A percentile compares a stretch with the other conserved stretches of the same genome.
These are phyloP conservation scores for Microctenopoma lineatum DNA, from an alignment of 2,797 vertebrate species.

Conservation along the genomic window DNA sequence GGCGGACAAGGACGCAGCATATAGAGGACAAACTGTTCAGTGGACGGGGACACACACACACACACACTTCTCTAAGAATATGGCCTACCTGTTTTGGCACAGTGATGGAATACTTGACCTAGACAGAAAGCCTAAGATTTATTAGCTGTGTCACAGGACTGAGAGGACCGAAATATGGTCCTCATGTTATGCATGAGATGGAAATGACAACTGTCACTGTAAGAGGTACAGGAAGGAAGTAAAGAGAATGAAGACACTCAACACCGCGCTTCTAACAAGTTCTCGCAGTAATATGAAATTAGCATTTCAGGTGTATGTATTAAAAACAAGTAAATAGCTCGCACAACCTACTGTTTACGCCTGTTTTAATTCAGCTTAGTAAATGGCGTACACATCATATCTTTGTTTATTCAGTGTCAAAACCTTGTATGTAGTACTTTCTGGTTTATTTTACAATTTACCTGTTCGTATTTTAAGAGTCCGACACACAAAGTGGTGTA, in stretches of 20 bases:
- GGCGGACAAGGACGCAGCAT: conserved; percentile 79
- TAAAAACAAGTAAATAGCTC: not conserved
- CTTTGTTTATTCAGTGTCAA: not conserved
- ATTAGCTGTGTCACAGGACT: conserved; percentile 67
- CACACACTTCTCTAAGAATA: conserved; percentile 49
- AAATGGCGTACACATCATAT: not conserved
- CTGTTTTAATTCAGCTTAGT: not conserved
- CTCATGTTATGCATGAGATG: conserved; percentile 56
- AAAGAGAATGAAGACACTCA: not conserved
- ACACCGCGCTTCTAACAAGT: not conserved
- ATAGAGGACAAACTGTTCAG: conserved; percentile 66
- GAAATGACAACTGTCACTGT: conserved; percentile 52
- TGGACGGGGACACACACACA: conserved; percentile 37
- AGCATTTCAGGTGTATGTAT: not conserved
- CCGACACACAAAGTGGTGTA: conserved; percentile 11
- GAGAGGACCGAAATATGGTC: conserved; percentile 55
- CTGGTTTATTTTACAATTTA: not conserved
- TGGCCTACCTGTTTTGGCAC: conserved; percentile 66
- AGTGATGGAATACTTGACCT: conserved; percentile 74
- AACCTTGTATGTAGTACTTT: too few relatives aligned
- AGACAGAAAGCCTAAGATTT: conserved; percentile 69
- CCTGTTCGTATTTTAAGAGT: conserved; percentile 8
- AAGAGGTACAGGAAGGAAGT: not conserved
- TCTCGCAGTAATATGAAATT: not conserved
- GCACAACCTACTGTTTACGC: not conserved